Evolutionary conservation across 2,888 invertebrate genomes (phyloP).

Genomic region (Polydrusus pterygomalis): DNA sequence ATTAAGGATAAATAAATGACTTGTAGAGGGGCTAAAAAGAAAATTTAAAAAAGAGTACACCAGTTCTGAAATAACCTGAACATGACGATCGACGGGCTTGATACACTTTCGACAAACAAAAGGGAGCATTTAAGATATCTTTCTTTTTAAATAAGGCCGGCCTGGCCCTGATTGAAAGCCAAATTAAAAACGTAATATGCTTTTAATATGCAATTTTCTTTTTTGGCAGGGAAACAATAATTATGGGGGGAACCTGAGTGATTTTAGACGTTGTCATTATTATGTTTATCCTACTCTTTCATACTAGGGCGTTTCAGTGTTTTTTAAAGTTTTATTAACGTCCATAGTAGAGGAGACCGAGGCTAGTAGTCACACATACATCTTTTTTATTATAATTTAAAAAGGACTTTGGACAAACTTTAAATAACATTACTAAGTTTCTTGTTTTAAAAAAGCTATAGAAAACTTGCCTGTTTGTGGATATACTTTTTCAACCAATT

Average conservation of each 20-base stretch:
- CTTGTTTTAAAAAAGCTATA: too few species aligned
- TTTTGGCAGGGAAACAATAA: slow-evolving; percentile 35
- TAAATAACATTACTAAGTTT: too few species aligned
- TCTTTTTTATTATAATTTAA: too few species aligned
- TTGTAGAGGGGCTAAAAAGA: background rate
- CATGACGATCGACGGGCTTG: slow-evolving; percentile 8
- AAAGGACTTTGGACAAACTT: too few species aligned
- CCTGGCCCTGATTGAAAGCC: slow-evolving; percentile 39
- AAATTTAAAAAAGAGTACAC: background rate
- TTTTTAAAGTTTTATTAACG: too few species aligned
- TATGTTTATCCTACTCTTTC: background rate
- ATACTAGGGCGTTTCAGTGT: too few species aligned
- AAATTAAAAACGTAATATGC: slow-evolving; percentile 44
- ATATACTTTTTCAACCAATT: too few species aligned
- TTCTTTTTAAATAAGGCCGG: slow-evolving; percentile 39
- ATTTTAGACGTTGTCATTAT: slow-evolving; percentile 15
- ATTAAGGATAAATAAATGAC: background rate
- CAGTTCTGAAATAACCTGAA: slow-evolving; percentile 5
- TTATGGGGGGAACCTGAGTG: slow-evolving; percentile 20
- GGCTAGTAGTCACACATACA: too few species aligned
- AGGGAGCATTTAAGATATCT: slow-evolving; percentile 32
- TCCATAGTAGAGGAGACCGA: too few species aligned
- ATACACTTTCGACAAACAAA: slow-evolving; percentile 36
- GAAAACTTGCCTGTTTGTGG: too few species aligned
- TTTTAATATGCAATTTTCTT: slow-evolving; percentile 43